phyloP scores from a whole-genome alignment of 2,113 vertebrate species.

The Vulpes vulpes region DNA sequence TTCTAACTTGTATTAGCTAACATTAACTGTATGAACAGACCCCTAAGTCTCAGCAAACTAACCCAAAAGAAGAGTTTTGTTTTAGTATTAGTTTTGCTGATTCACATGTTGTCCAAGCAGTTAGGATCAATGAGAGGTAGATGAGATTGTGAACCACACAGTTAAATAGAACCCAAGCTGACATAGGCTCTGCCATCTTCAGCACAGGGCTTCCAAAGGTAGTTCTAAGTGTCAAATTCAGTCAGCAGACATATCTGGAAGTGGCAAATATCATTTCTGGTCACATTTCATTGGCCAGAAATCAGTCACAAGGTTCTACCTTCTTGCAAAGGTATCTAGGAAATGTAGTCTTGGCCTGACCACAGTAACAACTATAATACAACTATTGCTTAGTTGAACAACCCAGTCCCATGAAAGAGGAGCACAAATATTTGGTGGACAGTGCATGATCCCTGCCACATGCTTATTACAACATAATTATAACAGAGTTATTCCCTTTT shows the following conservation, averaged over 20 bases:
- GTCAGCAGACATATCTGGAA: not conserved
- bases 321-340: not conserved
- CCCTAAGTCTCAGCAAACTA: not conserved
- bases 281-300: not conserved
- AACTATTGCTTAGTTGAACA: not conserved
- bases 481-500: not conserved
- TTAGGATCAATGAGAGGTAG: not conserved
- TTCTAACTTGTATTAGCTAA: not conserved
- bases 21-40: not conserved
- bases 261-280: not conserved
- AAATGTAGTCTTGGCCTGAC: not conserved
- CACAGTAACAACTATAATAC: not conserved
- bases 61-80: not conserved
- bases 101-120: not conserved
- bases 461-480: not conserved
- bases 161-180: rapidly evolving
- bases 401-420: rapidly evolving
- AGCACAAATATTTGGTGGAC: not conserved
- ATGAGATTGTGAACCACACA: not conserved
- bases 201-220: not conserved
- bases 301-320: not conserved
- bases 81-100: not conserved
- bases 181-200: not conserved
- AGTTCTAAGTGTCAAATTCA: not conserved
- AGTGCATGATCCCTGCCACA: not conserved